Base-by-base conservation (phyloP, 2,888 invertebrate genomes). In the Orthosia incerta region DNA sequence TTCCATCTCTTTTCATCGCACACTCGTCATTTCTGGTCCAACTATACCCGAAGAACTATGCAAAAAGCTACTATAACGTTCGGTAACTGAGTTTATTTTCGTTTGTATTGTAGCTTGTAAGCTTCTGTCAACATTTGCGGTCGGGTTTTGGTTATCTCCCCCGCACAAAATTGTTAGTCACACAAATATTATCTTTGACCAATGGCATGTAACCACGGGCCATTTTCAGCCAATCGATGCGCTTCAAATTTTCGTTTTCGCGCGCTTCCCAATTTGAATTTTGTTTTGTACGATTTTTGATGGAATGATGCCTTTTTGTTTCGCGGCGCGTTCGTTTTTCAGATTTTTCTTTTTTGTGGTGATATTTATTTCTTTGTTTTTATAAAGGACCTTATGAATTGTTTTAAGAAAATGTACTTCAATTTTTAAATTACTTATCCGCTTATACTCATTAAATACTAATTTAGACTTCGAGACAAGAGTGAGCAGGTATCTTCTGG, bases 131-230 rank as follows among this genome's bases (percentile, higher is more conserved):
- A 94, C 94, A 92, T 93, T 94, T 94, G 95, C 89, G 95, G 94
- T 94, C 89, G 92, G 88, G 90, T 92, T 94, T 93, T 90, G 94
- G 93, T 94, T 93, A 94, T 94, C 95, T 94, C 94, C 94, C 94
- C 94, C 93, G 93, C 93, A 93, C 91, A 93, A 93, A 94, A 91
- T 93, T 92, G 93, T 93, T 93, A 93, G 92, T 93, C 91, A 88
- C 90, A 92, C 93, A 93, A 95, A 95, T 91, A 95, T 96, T 96
- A 95, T 96, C 95, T 95, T 95, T 95, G 95, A 93, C 96, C 96
- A 96, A 96, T 96, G 93, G 94, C 88, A 93, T 91, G 92, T 91
- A 91, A 90, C 93, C 92, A 88, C 86, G 85, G 88, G 87, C 89
- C 90, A 90, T 94, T 95, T 94, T 90, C 91, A 92, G 90, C 96